Base-by-base conservation (phyloP, 1,140 invertebrate species). In the Drosophila eugracilis region DNA sequence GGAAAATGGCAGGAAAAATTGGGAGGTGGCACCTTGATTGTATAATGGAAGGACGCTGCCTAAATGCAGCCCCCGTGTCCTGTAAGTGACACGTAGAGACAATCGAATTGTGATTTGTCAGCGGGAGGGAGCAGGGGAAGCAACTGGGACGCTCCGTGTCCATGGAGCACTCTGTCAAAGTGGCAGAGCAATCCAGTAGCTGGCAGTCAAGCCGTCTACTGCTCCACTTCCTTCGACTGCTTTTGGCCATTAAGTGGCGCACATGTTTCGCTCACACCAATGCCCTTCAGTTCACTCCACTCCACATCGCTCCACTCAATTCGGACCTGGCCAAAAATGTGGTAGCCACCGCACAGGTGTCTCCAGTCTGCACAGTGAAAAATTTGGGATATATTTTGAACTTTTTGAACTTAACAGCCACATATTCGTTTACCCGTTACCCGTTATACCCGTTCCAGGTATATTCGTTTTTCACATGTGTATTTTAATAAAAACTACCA, bases 71-170 rank as follows among this genome's bases (percentile, higher is more conserved):
- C 52, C 48, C 32, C 59, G 54, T 72, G 49, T 79, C 66, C 81
- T 86, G 81, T 86, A 85, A 81, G 62, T 85, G 81, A 85, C 81
- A 86, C 81, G 83, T 81, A 81, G 81, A 75, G 58, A 76, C 81
- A 86, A 85, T 85, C 81, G 83, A 86, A 85, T 71, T 85, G 81
- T 85, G 81, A 85, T 85, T 85, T 85, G 77, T 65, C 34, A 55
- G 44, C 24, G 53, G 54, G n/a, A 10, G 39, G 14, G 15, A 48
- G n/a, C n/a, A 28, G 15, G 7, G 5, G 6, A 45, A 26, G 21
- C 5, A 14, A n/a, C 24, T 30, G 3, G 26, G n/a, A 21, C 1
- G 10, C 55, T 26, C 58, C 45, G n/a, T 53, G 62, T 52, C 28
- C 62, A 44, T 67, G 37, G 36, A 60, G 59, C 75, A 81, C 73